These are phyloP conservation scores for Linnaemya tessellans DNA, from an alignment of 2,888 invertebrate species.

Conservation along the genomic window DNA sequence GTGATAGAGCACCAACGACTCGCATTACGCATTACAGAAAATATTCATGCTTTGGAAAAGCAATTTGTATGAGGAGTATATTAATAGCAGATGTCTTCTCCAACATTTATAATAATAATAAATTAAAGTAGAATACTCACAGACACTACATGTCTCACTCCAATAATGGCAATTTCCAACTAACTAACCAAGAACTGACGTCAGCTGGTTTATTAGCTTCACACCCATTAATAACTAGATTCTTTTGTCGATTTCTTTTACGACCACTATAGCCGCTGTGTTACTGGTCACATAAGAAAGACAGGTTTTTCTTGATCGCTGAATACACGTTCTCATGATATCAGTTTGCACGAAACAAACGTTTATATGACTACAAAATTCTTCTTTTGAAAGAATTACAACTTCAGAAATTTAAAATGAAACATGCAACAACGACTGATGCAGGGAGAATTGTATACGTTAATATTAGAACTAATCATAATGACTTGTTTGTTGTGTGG, in stretches of 20 bases:
- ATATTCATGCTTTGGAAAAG: too few relatives aligned
- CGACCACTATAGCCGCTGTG: neutral
- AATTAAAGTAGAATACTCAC: too few relatives aligned
- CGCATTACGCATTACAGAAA: too few relatives aligned
- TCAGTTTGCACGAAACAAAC: neutral
- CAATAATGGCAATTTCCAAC: too few relatives aligned
- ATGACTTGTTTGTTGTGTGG: too few relatives aligned
- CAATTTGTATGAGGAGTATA: too few relatives aligned
- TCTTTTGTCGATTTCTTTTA: neutral
- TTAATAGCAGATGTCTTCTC: too few relatives aligned
- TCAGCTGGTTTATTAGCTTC: conserved; percentile 9
- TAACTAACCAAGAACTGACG: too few relatives aligned
- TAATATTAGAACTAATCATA: too few relatives aligned
- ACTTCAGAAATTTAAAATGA: neutral
- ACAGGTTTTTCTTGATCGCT: conserved; percentile 12
- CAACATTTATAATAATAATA: too few relatives aligned
- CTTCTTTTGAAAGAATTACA: neutral
- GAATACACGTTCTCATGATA: neutral
- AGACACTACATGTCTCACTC: too few relatives aligned
- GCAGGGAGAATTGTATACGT: neutral
- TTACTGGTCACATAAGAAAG: neutral
- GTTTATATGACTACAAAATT: neutral
- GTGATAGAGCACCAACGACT: too few relatives aligned
- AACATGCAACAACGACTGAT: neutral
- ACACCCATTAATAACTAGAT: conserved; percentile 37